Conservation (phyloP, 2,888 invertebrate species). For the Eledone cirrhosa region DNA sequence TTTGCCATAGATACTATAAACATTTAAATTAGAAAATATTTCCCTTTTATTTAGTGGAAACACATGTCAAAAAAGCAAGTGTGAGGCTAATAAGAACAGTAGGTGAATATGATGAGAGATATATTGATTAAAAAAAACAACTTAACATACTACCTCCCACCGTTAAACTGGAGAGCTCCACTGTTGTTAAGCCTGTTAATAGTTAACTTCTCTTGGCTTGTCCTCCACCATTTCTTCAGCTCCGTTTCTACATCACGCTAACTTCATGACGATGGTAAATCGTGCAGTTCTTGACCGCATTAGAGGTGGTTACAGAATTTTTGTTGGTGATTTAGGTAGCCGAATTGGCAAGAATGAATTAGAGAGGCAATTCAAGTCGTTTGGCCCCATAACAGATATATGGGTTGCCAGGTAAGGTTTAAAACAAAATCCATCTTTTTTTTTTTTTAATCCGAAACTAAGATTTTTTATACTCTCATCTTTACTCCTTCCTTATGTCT, state of each 20-base stretch:
- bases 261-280: constrained; percentile 17
- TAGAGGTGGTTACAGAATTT: constrained; percentile 59
- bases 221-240: neutral
- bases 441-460: constrained; percentile 35
- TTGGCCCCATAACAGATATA: constrained; percentile 58
- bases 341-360: constrained; percentile 58
- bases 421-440: constrained; percentile 24
- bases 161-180: too few relatives aligned
- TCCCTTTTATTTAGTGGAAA: too few relatives aligned
- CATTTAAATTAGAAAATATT: too few relatives aligned
- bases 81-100: too few relatives aligned
- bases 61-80: too few relatives aligned
- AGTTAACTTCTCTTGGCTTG: constrained; percentile 1
- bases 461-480: constrained; percentile 41
- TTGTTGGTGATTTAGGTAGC: constrained; percentile 62
- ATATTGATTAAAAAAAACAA: too few relatives aligned
- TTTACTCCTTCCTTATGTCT: too few relatives aligned
- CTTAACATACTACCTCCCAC: too few relatives aligned
- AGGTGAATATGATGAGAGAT: too few relatives aligned
- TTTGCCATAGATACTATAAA: too few relatives aligned
- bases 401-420: constrained; percentile 61
- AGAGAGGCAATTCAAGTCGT: constrained; percentile 58
- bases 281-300: constrained; percentile 27
- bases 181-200: too few relatives aligned
- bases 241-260: neutral